Conservation (phyloP, 2,797 vertebrate genomes). For the Heteromormyrus szaboi region DNA sequence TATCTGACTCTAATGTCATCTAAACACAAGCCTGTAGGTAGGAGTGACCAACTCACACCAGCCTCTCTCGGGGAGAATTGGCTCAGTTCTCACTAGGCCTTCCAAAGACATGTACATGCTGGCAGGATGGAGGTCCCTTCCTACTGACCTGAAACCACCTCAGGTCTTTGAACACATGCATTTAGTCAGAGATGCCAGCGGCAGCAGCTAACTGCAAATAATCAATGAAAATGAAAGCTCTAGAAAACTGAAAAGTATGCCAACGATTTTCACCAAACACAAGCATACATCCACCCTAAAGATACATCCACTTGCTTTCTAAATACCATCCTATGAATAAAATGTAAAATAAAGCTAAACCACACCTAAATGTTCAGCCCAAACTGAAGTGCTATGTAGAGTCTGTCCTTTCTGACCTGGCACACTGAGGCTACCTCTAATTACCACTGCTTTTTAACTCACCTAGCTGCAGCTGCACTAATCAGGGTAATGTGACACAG, state of each 20-base stretch:
- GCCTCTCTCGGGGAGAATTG: background rate
- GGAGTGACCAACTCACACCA: background rate
- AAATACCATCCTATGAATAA: background rate
- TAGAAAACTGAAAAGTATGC: background rate
- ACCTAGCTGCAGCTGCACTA: background rate
- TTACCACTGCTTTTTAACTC: background rate
- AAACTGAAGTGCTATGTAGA: background rate
- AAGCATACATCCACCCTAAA: background rate
- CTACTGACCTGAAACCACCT: background rate
- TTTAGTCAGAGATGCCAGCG: background rate
- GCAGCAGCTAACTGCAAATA: background rate
- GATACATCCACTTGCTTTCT: background rate
- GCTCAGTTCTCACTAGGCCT: background rate
- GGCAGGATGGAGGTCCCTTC: background rate
- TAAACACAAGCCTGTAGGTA: background rate
- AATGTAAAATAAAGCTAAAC: background rate
- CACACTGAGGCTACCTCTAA: background rate
- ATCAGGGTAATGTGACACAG: background rate
- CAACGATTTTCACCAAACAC: background rate
- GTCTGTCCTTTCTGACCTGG: background rate
- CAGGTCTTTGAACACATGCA: background rate
- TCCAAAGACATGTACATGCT: background rate
- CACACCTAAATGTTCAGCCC: background rate
- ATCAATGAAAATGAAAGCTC: background rate
- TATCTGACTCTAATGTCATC: background rate